Conservation (phyloP, 2,113 vertebrate species). For the Catharus minimus region DNA sequence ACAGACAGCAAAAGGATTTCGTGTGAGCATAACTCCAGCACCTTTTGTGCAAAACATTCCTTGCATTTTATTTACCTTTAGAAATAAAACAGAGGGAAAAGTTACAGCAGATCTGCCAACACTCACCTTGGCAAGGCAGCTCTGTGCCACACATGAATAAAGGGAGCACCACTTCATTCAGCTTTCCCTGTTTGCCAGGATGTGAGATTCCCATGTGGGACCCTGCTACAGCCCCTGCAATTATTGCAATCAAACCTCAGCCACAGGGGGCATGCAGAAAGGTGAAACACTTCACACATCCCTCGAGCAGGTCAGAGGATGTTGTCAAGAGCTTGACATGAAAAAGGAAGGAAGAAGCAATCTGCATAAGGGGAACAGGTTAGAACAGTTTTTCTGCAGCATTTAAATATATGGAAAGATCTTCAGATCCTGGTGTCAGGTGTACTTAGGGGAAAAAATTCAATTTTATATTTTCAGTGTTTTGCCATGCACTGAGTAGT, state of each 20-base stretch:
- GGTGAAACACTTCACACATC: background rate
- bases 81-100: background rate
- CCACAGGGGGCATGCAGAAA: background rate
- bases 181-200: background rate
- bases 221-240: background rate
- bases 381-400: background rate
- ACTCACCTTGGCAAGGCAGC: background rate
- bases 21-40: background rate
- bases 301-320: background rate
- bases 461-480: background rate
- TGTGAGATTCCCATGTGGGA: fast-evolving
- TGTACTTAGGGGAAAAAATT: background rate
- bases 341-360: background rate
- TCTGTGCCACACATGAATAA: fast-evolving
- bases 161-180: background rate
- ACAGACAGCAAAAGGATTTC: background rate
- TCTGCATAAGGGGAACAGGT: background rate
- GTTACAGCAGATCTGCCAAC: background rate
- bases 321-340: background rate
- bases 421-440: background rate
- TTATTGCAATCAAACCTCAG: background rate
- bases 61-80: background rate
- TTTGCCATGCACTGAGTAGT: background rate
- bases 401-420: background rate
- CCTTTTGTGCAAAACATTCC: background rate